A percentile compares a stretch with the other conserved stretches of the same genome.
These are phyloP conservation scores for Lepus oiostolus DNA, from an alignment of 2,797 vertebrate genomes.

Conservation along the genomic window DNA sequence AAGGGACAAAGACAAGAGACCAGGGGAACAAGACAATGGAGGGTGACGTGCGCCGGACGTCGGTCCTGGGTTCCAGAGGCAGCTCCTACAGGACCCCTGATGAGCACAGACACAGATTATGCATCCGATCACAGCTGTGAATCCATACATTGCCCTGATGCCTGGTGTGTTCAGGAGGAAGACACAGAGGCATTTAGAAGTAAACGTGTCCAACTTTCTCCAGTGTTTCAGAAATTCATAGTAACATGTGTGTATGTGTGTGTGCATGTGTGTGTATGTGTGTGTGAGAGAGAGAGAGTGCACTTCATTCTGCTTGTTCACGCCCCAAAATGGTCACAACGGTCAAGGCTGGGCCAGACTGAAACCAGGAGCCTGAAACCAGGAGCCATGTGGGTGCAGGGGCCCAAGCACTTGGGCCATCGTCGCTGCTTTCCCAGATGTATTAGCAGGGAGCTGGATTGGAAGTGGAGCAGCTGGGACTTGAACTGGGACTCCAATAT, in stretches of 20 bases:
- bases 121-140: not conserved
- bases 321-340: no score
- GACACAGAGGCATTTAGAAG: not conserved
- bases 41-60: accelerated
- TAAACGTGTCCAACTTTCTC: not conserved
- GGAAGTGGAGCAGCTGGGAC: no score
- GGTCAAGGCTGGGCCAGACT: no score
- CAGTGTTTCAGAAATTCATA: not conserved
- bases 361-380: no score
- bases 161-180: not conserved
- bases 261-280: no score
- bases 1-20: not conserved
- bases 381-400: no score
- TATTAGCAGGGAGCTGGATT: no score
- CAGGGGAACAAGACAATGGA: not conserved
- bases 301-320: no score
- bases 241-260: not conserved
- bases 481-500: no score
- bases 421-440: no score
- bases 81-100: not conserved
- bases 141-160: not conserved
- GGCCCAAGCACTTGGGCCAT: no score
- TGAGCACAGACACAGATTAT: accelerated
- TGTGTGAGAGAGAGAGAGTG: not conserved
- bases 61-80: no score